Evolutionary conservation across 2,888 invertebrate genomes (phyloP), one percentile per base, ranked within the genome.

Genomic region (Andrena haemorrhoa): DNA sequence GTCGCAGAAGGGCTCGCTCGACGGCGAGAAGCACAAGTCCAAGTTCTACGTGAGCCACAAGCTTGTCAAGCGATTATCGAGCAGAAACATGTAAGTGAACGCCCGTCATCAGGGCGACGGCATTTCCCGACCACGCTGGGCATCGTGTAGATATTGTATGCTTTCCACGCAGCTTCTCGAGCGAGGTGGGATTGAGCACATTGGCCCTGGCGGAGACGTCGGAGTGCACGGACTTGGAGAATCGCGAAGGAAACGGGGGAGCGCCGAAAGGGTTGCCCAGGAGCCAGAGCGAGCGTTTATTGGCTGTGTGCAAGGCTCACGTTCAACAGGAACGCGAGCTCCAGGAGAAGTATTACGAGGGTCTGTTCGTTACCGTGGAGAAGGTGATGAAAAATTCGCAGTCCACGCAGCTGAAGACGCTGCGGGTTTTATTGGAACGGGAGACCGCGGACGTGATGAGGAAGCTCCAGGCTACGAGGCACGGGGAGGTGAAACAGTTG

Each of bases 401-500:
- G 92, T 95, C 96, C 56, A 96, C 96, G 88, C 98, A 98, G 94
- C 95, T 97, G 94, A 98, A 98, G 93, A 95, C 96, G 76, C 95
- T 98, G 65, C 96, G 96, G 89, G 96, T 94, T 4, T 95, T 96
- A 74, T 94, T 97, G 85, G 97, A 97, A 87, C 95, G 96, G 83
- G 97, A 97, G 89, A 96, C 96, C 1, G 95, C 95, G 41, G 97
- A 96, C 86, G 95, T 98, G 66, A 96, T 98, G 96, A 96, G 97
- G 90, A 96, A 97, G 91, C 94, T 98, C 87, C 98, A 98, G 89
- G 96, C 96, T 76, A 96, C 97, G 78, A 96, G 98, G 82, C 96
- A 98, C 87, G 97, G 97, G 89, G 98, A 98, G 93, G 97, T 98
- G 79, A 98, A 98, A 93, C 96, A 96, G 66, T 94, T 99, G 80